Evolutionary conservation across 1,140 invertebrate species (phyloP), one percentile per base, ranked within the genome.

Genomic region (Bombus ignitus): DNA sequence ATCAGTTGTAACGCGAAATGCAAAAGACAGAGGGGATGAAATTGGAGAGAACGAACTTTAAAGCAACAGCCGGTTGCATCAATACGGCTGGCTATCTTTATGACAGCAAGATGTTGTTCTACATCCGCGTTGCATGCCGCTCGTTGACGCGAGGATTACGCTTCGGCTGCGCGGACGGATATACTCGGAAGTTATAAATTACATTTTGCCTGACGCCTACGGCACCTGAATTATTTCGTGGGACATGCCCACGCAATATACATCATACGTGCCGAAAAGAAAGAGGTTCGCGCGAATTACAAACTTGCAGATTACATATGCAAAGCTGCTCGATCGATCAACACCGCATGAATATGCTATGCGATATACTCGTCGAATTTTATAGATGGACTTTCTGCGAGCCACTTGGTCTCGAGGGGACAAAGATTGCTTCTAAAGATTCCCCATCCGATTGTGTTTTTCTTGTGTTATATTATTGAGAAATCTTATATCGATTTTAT

Each of bases 21-120:
- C 35, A 25, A 76, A 25, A 68, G 35, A 76, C 22, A 47, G 71
- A 53, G 44, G 47, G 59, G 62, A 47, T 37, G 72, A 53, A 44
- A 37, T 13, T 44, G 25, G 15, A 39, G 12, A 12, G 59, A 32
- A 35, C 10, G n/a, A 47, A 22, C 15, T 8, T 4, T 13, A 32
- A 35, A 18, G 15, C 65, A 44, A 47, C 68, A 53, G 12, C 37
- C 18, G 70, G 15, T 53, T 42, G 25, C 44, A 53, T 53, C 81
- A 12, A 57, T 47, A n/a, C 28, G 78, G 66, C 22, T 44, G 80
- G 85, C 68, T 89, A 89, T 91, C 88, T 89, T 89, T 87, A 89
- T 78, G 77, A 91, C 85, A 44, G 44, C 39, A 68, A 86, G 35
- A 68, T 57, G 78, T 44, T 73, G 83, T 68, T 85, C 68, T 32